These are phyloP conservation scores for Anguilla marmorata DNA, from an alignment of 2,797 vertebrate genomes.

Conservation along the genomic window DNA sequence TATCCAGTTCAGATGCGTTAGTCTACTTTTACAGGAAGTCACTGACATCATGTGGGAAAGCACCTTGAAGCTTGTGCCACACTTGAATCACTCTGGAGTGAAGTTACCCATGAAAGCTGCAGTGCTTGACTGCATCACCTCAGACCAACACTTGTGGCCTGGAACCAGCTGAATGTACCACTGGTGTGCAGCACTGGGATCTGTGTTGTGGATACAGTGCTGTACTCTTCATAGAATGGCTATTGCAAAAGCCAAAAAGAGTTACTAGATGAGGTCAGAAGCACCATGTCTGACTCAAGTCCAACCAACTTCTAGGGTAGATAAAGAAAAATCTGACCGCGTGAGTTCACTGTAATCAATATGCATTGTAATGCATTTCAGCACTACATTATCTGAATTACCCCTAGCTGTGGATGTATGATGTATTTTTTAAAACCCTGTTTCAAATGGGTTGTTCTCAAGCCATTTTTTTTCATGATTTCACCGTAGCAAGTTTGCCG, in stretches of 20 bases:
- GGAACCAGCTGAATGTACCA: background rate
- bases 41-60: background rate
- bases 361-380: background rate
- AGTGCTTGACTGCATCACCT: background rate
- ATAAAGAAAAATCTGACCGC: background rate
- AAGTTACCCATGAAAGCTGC: background rate
- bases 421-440: constrained; percentile 5
- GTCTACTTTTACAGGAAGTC: background rate
- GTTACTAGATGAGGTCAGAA: background rate
- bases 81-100: background rate
- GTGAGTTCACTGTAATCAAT: background rate
- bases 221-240: background rate
- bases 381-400: background rate
- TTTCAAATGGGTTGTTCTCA: background rate
- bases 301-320: background rate
- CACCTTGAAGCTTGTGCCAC: background rate
- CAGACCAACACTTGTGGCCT: background rate
- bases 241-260: background rate
- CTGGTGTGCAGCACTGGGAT: background rate
- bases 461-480: background rate
- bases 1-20: background rate
- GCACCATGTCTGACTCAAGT: background rate
- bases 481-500: background rate
- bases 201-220: background rate
- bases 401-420: background rate